Conservation (phyloP, 2,797 vertebrate genomes). For the Ambastaia sidthimunki region DNA sequence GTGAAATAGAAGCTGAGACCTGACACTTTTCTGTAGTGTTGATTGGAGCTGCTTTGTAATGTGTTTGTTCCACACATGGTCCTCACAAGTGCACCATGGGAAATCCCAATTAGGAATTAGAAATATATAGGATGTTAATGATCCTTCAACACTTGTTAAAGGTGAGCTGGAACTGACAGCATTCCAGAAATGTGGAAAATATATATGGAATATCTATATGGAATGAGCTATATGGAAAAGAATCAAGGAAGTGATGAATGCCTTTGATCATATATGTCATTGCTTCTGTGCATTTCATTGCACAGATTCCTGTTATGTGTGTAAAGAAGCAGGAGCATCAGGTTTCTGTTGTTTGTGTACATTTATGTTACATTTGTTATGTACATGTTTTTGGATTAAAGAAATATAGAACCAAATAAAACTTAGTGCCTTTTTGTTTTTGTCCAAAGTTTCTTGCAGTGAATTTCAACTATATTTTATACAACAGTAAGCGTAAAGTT, state of each 20-base stretch:
- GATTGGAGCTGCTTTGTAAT: constrained; percentile 35
- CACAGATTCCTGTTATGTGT: neutral
- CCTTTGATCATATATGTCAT: neutral
- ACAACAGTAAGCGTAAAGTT: too few relatives aligned
- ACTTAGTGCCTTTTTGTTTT: neutral
- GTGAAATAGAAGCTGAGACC: neutral
- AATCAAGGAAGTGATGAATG: neutral
- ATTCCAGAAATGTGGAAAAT: constrained; percentile 8
- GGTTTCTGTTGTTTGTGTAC: neutral
- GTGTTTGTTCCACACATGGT: constrained; percentile 9
- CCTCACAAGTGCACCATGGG: constrained; percentile 7
- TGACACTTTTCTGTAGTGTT: constrained; percentile 20
- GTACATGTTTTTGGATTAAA: neutral
- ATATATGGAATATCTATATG: too few relatives aligned
- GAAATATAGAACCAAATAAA: neutral
- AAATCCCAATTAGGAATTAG: constrained; percentile 5
- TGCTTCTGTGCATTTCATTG: neutral
- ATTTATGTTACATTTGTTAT: neutral
- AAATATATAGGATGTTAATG: neutral
- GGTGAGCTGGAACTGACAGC: neutral
- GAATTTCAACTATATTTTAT: too few relatives aligned
- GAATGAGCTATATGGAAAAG: too few relatives aligned
- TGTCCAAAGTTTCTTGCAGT: too few relatives aligned
- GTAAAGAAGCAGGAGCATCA: neutral
- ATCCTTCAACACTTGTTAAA: neutral